Conservation (phyloP, 2,113 vertebrate genomes). For the Anarrhichthys ocellatus region DNA sequence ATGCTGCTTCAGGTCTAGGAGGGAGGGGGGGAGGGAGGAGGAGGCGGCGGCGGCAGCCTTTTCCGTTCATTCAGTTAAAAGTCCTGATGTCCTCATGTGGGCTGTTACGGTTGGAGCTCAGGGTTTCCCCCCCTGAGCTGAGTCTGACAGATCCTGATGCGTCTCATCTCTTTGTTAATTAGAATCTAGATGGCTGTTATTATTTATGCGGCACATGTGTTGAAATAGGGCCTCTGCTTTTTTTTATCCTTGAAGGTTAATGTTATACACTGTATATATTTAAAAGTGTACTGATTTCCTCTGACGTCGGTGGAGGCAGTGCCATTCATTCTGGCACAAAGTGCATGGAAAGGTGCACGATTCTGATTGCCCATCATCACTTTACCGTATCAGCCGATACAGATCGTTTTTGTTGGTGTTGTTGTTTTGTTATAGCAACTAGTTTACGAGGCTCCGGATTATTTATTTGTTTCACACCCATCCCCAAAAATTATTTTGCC, state of each 20-base stretch:
- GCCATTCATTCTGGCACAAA: no score
- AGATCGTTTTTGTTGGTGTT: no score
- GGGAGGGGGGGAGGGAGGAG: background rate
- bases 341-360: no score
- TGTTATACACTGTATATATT: background rate
- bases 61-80: slow-evolving; percentile 37
- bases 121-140: background rate
- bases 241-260: background rate
- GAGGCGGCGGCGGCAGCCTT: slow-evolving; percentile 9
- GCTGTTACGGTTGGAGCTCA: background rate
- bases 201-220: background rate
- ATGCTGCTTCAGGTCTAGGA: slow-evolving; percentile 41
- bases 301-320: background rate
- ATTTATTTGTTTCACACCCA: no score
- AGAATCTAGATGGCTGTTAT: background rate
- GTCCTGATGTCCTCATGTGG: background rate
- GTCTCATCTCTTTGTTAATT: background rate
- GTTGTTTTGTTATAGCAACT: no score
- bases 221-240: no score
- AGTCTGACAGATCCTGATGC: background rate
- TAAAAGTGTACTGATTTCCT: no score
- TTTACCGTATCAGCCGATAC: no score
- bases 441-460: no score
- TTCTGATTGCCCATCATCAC: no score
- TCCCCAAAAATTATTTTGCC: no score